Base-by-base conservation (phyloP, 2,797 vertebrate species). In the Thaleichthys pacificus region DNA sequence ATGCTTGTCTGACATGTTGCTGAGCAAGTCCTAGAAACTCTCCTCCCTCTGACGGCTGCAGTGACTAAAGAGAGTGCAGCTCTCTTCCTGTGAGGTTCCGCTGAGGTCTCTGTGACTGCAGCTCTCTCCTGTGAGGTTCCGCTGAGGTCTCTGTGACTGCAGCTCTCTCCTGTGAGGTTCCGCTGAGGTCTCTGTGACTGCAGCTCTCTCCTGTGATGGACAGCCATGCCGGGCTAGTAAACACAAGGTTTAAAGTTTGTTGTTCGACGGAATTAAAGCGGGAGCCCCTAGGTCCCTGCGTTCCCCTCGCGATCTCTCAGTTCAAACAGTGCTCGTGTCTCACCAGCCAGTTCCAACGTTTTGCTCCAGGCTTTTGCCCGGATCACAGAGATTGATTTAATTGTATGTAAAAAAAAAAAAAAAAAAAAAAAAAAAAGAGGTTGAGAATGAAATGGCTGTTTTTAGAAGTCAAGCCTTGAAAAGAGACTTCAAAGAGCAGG, bases 391-490 rank as follows among this genome's bases (percentile, higher is more conserved):
- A 30, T 60, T 51, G 82, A 84, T 77, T 35, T 69, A 71, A 32
- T 2, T 70, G 5, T 51, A 76, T 35, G 9, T 35, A 32, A 7
- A 28, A 32, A 57, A 26, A 26, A 57, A 57, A 35, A 35, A 78
- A 77, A 75, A 12, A 2, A 22, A 24, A 24, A 24, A 24, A 24
- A n/a, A 63, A 79, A 77, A 75, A 12, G 1, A 24, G 61, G 49
- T 58, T 26, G 74, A 64, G 65, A 73, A 67, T 32, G 76, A 54
- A 61, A 47, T 68, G 68, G 80, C 77, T 63, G 72, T 66, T 72
- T 80, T 78, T 77, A 24, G 80, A 86, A 82, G 82, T 88, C 66
- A 81, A 82, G 85, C 86, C 85, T 82, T 87, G 81, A 80, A 84
- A 82, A 71, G 58, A 67, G 72, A 81, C 84, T 84, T 89, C 84